Conservation (phyloP, 1,140 invertebrate genomes). For the Armadillidium nasatum region DNA sequence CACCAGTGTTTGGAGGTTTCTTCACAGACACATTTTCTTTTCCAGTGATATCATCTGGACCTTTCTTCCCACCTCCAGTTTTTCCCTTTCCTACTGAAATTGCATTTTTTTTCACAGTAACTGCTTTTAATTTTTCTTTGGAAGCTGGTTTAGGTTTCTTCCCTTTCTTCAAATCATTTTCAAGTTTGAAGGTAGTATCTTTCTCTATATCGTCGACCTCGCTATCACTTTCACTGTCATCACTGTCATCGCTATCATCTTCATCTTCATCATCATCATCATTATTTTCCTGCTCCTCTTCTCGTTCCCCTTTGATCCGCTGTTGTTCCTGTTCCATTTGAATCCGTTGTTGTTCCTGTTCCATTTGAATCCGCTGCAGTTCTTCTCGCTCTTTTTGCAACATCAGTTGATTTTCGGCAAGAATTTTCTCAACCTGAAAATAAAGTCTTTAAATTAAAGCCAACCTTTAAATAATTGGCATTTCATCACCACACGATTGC, state of each 20-base stretch:
- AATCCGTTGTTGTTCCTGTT: not conserved
- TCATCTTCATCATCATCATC: too few species aligned
- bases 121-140: slow-evolving; percentile 47
- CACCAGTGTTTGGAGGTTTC: not conserved
- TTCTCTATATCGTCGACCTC: not conserved
- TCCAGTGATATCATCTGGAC: not conserved
- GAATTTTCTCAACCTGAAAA: slow-evolving; percentile 47
- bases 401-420: slow-evolving; percentile 49
- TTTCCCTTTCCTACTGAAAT: slow-evolving; percentile 1
- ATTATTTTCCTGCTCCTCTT: too few species aligned
- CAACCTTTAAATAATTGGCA: not conserved
- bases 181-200: not conserved
- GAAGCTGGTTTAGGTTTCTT: not conserved
- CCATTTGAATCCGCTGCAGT: slow-evolving; percentile 16
- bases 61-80: slow-evolving; percentile 3
- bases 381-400: slow-evolving; percentile 47
- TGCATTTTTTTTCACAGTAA: slow-evolving; percentile 44
- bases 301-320: not conserved
- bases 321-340: slow-evolving; percentile 13
- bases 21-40: slow-evolving; percentile 9
- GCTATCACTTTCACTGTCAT: too few species aligned
- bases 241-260: not conserved
- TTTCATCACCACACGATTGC: not conserved
- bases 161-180: not conserved
- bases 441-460: not conserved